phyloP scores from a whole-genome alignment of 2,113 vertebrate species.

The Hippocampus guttulatus region DNA sequence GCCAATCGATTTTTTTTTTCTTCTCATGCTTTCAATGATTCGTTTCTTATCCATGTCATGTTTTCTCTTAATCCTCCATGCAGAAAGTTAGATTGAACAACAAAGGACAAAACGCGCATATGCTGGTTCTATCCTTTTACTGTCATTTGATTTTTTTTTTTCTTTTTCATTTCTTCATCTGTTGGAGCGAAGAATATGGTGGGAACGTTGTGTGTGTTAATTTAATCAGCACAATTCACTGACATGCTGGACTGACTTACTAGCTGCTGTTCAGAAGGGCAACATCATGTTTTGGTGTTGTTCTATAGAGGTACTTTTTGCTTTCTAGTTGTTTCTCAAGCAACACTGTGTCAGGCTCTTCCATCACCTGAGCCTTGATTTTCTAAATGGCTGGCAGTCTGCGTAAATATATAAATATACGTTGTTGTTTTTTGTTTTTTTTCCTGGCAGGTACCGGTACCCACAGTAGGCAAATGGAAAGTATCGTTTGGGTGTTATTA shows the following conservation, averaged over 20 bases:
- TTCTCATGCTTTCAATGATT: slow-evolving; percentile 67
- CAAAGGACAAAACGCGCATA: slow-evolving; percentile 81
- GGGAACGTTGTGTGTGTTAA: slow-evolving; percentile 98
- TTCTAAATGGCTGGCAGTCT: slow-evolving; percentile 79
- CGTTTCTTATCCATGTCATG: slow-evolving; percentile 10
- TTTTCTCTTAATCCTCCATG: slow-evolving; percentile 74
- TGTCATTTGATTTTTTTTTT: slow-evolving; percentile 83
- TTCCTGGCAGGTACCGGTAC: slow-evolving; percentile 92
- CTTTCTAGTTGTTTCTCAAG: slow-evolving; percentile 83
- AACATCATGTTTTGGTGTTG: slow-evolving; percentile 83
- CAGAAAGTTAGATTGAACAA: slow-evolving; percentile 74
- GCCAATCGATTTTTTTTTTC: slow-evolving; percentile 53
- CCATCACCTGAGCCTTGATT: slow-evolving; percentile 68
- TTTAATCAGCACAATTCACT: slow-evolving; percentile 99
- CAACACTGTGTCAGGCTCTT: slow-evolving; percentile 86
- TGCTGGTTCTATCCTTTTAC: slow-evolving; percentile 92
- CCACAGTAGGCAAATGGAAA: slow-evolving; percentile 79
- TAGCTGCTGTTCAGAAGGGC: slow-evolving; percentile 88
- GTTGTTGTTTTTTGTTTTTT: slow-evolving; percentile 46
- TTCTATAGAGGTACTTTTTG: slow-evolving; percentile 50
- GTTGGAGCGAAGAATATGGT: slow-evolving; percentile 94
- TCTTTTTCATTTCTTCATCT: slow-evolving; percentile 64
- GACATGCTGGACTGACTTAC: slow-evolving; percentile 99
- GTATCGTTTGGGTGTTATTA: slow-evolving; percentile 91
- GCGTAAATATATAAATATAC: slow-evolving; percentile 57